phyloP scores from a whole-genome alignment of 2,797 vertebrate genomes.

The Anableps anableps region DNA sequence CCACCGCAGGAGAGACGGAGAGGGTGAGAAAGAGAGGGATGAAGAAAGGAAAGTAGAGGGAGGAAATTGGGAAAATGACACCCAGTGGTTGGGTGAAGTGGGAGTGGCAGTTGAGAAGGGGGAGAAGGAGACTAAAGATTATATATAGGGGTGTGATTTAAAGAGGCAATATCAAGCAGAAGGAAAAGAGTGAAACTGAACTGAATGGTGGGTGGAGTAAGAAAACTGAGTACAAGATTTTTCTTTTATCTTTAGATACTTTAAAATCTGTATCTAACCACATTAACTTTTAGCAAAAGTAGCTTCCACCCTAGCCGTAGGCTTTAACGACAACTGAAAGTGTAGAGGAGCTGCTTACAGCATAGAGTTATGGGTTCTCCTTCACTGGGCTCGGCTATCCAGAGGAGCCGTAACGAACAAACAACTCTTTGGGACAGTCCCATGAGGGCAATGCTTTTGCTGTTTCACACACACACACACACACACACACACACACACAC shows the following conservation, averaged over 20 bases:
- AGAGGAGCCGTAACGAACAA: conserved; percentile 69
- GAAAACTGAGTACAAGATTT: conserved; percentile 48
- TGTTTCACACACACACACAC: conserved; percentile 38
- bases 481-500: conserved; percentile 15
- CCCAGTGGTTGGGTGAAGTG: conserved; percentile 4
- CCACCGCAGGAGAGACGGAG: conserved; percentile 64
- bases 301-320: conserved; percentile 71
- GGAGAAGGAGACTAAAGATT: conserved; percentile 53
- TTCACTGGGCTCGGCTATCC: conserved; percentile 75
- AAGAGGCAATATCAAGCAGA: conserved; percentile 12
- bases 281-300: conserved; percentile 79
- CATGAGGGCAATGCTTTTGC: conserved; percentile 58
- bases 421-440: conserved; percentile 73
- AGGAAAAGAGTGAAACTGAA: not conserved
- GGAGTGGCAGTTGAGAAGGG: conserved; percentile 30
- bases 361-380: conserved; percentile 85
- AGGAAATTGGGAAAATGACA: conserved; percentile 61
- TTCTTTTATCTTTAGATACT: conserved; percentile 74
- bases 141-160: conserved; percentile 12
- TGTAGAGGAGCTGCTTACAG: conserved; percentile 77
- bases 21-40: conserved; percentile 61
- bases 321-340: conserved; percentile 84
- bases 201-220: conserved; percentile 48
- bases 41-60: conserved; percentile 26
- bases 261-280: conserved; percentile 79